phyloP scores from a whole-genome alignment of 2,797 vertebrate genomes.

The Crocodylus rhombifer region DNA sequence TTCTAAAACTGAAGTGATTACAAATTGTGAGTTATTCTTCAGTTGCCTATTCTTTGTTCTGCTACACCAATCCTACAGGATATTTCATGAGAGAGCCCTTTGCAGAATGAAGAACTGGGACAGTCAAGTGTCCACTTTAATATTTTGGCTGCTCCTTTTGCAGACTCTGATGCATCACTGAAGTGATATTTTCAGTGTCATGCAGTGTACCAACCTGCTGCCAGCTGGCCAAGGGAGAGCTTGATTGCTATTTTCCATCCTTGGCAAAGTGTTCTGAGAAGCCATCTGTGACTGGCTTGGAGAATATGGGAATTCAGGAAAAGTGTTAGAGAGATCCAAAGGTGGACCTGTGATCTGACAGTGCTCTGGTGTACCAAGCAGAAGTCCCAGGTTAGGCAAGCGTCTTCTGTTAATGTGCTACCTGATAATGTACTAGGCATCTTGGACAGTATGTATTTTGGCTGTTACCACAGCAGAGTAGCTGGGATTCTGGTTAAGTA shows the following conservation, averaged over 20 bases:
- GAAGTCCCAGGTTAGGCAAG: not conserved
- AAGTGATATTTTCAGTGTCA: not conserved
- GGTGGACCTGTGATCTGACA: not conserved
- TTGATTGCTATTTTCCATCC: not conserved
- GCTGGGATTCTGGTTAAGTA: not conserved
- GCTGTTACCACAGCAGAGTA: not conserved
- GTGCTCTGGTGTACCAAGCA: not conserved
- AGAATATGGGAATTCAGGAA: conserved; percentile 11
- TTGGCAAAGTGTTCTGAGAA: conserved; percentile 45
- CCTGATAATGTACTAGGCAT: too few relatives aligned
- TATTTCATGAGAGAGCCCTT: not conserved
- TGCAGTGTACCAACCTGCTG: conserved; percentile 30
- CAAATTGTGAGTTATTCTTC: not conserved
- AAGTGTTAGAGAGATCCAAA: conserved; percentile 15
- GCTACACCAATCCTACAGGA: not conserved
- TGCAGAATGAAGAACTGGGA: not conserved
- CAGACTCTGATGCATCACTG: not conserved
- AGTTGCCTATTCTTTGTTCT: not conserved
- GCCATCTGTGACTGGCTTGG: conserved; percentile 54
- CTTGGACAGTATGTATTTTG: not conserved
- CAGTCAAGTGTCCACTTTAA: not conserved
- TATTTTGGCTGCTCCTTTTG: not conserved
- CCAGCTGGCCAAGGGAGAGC: conserved; percentile 21
- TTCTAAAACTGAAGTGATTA: not conserved
- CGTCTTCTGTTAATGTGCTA: not conserved